Evolutionary conservation across 1,140 invertebrate genomes (phyloP).

Genomic region (Armadillidium nasatum): DNA sequence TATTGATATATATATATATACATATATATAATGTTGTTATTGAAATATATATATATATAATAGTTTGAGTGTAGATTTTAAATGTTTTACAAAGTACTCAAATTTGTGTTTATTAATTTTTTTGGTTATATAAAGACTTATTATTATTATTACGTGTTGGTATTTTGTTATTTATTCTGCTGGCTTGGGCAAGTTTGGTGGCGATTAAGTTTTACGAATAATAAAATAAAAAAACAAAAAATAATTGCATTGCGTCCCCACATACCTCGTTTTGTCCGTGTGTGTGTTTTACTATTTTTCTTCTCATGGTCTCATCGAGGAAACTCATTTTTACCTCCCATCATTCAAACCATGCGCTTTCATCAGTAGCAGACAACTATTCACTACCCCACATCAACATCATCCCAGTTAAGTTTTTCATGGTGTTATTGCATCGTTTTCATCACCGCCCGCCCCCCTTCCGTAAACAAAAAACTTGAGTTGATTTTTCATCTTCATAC

Average conservation of each 20-base stretch:
- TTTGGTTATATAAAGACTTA: not conserved
- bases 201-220: not conserved
- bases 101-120: not conserved
- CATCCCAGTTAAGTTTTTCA: not conserved
- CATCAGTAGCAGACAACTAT: not conserved
- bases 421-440: not conserved
- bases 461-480: too few species aligned
- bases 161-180: slow-evolving; percentile 6
- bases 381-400: not conserved
- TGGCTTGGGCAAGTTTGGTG: slow-evolving; percentile 1
- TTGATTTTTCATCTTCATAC: not conserved
- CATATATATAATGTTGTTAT: too few species aligned
- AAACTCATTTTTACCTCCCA: not conserved
- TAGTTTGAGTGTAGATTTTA: not conserved
- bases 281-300: not conserved
- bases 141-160: not conserved
- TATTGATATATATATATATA: too few species aligned
- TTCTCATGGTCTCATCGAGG: not conserved
- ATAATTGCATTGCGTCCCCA: slow-evolving; percentile 1
- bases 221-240: not conserved
- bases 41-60: not conserved
- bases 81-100: slow-evolving; percentile 6
- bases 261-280: slow-evolving; percentile 5
- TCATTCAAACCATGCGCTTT: not conserved
- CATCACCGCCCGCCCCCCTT: too few species aligned